Percentiles rank a stretch among this genome's conserved stretches.
Evolutionary conservation across 2,797 vertebrate species (phyloP).

Genomic region (Benthosema pterotum): DNA sequence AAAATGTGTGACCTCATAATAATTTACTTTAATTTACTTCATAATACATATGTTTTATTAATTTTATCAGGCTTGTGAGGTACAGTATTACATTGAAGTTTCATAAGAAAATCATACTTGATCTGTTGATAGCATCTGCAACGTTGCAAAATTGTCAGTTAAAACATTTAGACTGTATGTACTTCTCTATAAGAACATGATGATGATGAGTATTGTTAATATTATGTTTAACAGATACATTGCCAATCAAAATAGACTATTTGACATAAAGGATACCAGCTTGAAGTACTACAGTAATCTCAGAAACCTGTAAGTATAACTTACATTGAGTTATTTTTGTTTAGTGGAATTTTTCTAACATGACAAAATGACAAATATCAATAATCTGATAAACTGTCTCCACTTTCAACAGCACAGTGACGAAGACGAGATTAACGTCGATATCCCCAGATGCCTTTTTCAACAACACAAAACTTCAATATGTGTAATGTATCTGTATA

Average conservation of each 20-base stretch:
- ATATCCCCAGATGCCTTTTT: slow-evolving; percentile 90
- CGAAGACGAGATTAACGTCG: slow-evolving; percentile 86
- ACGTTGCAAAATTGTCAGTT: not conserved
- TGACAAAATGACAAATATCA: not conserved
- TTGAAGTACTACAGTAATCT: slow-evolving; percentile 92
- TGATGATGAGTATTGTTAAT: not conserved
- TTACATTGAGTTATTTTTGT: not conserved
- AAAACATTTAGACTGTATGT: not conserved
- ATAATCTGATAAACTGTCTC: not conserved
- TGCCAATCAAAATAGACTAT: slow-evolving; percentile 88
- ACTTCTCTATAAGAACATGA: not conserved
- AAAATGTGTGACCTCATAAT: not conserved
- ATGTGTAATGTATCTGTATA: slow-evolving; percentile 82
- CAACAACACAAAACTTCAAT: slow-evolving; percentile 91
- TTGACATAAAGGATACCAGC: slow-evolving; percentile 90
- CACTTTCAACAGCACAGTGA: slow-evolving; percentile 87
- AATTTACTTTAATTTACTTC: no score
- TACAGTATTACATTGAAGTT: no score
- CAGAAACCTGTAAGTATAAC: slow-evolving; percentile 91
- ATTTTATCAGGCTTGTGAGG: no score
- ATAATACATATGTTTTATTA: no score
- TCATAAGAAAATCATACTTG: not conserved
- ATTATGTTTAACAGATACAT: slow-evolving; percentile 84
- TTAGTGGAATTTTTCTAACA: not conserved
- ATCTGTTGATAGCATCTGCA: not conserved